Evolutionary conservation across 2,888 invertebrate species (phyloP).

Genomic region (Slavum lentiscoides): DNA sequence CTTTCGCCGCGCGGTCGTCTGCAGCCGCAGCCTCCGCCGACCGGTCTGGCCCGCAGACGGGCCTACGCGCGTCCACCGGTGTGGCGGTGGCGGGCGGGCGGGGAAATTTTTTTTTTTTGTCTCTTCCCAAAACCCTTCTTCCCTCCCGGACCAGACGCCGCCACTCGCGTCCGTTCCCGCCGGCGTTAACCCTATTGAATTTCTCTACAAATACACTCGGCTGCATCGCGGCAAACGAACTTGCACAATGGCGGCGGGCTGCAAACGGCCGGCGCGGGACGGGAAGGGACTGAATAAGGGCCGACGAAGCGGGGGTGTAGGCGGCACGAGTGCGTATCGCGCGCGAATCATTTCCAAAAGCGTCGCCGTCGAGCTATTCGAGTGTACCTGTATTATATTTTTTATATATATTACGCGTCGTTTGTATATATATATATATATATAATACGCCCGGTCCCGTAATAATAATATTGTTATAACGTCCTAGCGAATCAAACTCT

Average conservation of each 20-base stretch:
- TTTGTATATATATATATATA: too few relatives aligned
- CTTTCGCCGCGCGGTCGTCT: not conserved
- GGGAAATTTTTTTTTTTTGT: not conserved
- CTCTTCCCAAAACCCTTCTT: not conserved
- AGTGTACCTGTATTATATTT: too few relatives aligned
- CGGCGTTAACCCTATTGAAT: conserved; percentile 2
- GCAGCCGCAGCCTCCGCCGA: not conserved
- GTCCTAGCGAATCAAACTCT: too few relatives aligned
- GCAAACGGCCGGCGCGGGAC: too few relatives aligned
- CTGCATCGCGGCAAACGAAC: not conserved
- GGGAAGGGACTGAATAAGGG: too few relatives aligned
- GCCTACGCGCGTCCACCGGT: conserved; percentile 10
- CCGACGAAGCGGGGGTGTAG: too few relatives aligned
- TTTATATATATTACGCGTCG: too few relatives aligned
- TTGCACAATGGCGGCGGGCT: not conserved
- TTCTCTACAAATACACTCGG: not conserved
- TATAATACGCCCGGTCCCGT: too few relatives aligned
- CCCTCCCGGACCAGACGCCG: conserved; percentile 1
- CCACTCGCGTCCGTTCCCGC: not conserved
- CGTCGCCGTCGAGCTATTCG: not conserved
- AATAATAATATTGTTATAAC: too few relatives aligned
- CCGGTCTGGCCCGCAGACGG: conserved; percentile 38
- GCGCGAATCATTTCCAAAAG: not conserved
- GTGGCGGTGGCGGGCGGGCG: not conserved
- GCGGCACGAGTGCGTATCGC: too few relatives aligned